Evolutionary conservation across 2,797 vertebrate species (phyloP).

Genomic region (Chromobotia macracanthus): DNA sequence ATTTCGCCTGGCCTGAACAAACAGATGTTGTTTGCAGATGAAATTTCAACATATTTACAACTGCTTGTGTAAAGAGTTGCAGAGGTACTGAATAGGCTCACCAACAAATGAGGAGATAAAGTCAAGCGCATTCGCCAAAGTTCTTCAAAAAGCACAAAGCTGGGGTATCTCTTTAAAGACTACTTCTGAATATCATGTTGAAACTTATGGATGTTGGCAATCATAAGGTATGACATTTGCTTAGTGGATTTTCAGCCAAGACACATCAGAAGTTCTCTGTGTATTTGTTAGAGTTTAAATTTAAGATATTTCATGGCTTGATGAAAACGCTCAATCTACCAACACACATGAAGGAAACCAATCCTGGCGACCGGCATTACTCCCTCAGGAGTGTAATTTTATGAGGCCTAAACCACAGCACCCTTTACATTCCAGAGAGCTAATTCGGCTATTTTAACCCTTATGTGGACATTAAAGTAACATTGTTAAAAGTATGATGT

Average conservation of each 20-base stretch:
- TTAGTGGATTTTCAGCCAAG: background rate
- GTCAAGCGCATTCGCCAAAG: background rate
- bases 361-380: background rate
- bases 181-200: background rate
- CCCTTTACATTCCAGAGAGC: background rate
- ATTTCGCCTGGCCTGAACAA: slow-evolving; percentile 21
- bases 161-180: background rate
- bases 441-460: background rate
- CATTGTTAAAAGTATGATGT: background rate
- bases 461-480: background rate
- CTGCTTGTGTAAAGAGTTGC: slow-evolving; percentile 33
- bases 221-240: background rate
- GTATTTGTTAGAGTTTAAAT: background rate
- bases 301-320: slow-evolving; percentile 1
- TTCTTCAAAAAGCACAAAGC: slow-evolving; percentile 3
- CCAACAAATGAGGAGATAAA: background rate
- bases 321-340: background rate
- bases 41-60: background rate
- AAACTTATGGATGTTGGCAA: background rate
- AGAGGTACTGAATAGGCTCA: background rate
- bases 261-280: background rate
- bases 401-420: slow-evolving; percentile 7
- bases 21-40: slow-evolving; percentile 18
- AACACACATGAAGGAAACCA: slow-evolving; percentile 18
- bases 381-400: background rate